These are phyloP conservation scores for Acanthurus leucopareius DNA, from an alignment of 2,797 vertebrate genomes.

Conservation along the genomic window DNA sequence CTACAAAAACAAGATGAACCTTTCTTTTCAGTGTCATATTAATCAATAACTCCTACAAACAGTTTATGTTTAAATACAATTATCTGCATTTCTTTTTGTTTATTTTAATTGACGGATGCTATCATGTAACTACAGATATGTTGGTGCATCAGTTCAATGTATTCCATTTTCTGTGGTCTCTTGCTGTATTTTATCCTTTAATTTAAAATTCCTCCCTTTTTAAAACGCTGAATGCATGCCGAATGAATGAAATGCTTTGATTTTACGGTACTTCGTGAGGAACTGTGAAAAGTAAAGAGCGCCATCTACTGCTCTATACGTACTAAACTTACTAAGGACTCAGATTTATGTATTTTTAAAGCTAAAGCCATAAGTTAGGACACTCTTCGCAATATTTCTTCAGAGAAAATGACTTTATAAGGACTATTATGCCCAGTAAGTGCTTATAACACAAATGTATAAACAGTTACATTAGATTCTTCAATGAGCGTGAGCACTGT, in stretches of 20 bases:
- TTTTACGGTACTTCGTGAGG: neutral
- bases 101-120: neutral
- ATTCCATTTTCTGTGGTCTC: neutral
- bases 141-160: neutral
- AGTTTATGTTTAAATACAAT: neutral
- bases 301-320: slow-evolving; percentile 45
- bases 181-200: neutral
- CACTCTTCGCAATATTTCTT: rapidly evolving
- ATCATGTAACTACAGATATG: neutral
- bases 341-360: neutral
- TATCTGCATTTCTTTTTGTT: neutral
- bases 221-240: neutral
- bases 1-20: neutral
- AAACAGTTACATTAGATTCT: neutral
- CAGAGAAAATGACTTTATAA: neutral
- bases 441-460: too few species aligned
- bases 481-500: neutral
- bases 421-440: neutral
- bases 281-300: slow-evolving; percentile 24
- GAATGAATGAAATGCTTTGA: neutral
- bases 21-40: neutral
- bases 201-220: neutral
- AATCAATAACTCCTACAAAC: neutral
- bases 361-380: neutral
- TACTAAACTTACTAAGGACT: neutral